phyloP scores from a whole-genome alignment of 2,113 vertebrate species.

The Rhabdornis inornatus region DNA sequence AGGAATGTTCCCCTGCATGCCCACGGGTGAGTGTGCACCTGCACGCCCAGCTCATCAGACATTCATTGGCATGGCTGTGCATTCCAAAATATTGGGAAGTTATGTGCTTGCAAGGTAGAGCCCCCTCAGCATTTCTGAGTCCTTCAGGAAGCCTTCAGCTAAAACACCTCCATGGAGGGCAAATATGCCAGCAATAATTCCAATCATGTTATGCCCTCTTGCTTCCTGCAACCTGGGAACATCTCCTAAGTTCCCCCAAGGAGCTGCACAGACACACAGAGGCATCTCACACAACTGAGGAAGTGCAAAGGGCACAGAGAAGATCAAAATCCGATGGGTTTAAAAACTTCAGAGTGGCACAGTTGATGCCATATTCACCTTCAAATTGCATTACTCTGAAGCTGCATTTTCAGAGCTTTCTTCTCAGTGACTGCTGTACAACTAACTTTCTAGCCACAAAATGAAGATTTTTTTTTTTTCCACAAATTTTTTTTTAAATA shows the following conservation, averaged over 20 bases:
- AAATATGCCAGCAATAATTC: neutral
- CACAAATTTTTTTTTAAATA: neutral
- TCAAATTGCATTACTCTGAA: neutral
- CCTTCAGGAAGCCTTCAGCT: neutral
- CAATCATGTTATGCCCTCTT: neutral
- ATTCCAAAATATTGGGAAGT: neutral
- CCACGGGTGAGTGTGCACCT: neutral
- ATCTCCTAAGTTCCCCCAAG: accelerated
- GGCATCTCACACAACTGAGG: neutral
- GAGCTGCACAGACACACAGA: neutral
- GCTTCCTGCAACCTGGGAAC: neutral
- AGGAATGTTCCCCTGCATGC: neutral
- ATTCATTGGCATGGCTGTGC: neutral
- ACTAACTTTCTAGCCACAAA: neutral
- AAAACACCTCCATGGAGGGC: neutral
- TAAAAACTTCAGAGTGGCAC: neutral
- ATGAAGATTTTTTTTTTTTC: neutral
- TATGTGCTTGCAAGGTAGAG: neutral
- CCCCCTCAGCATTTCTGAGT: neutral
- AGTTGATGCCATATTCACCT: neutral
- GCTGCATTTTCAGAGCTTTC: neutral
- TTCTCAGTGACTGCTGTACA: neutral
- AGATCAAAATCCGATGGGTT: neutral
- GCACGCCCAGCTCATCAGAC: neutral
- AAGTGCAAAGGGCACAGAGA: neutral